These are phyloP conservation scores for Ectemnius continuus DNA, from an alignment of 2,888 invertebrate species.

Conservation along the genomic window DNA sequence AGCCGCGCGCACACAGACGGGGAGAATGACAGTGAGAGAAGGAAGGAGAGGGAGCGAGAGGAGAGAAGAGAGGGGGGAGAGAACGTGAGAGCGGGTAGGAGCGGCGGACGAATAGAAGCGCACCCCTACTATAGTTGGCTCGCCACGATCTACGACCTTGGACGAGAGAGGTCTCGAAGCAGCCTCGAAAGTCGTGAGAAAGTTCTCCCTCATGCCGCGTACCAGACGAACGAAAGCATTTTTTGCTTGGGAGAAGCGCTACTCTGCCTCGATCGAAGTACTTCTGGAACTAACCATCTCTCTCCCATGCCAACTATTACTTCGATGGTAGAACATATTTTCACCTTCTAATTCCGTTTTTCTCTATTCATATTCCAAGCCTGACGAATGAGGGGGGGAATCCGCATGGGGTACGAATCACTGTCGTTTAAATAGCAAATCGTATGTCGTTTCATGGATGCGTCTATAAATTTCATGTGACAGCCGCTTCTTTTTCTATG, in stretches of 20 bases:
- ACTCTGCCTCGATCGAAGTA: not conserved
- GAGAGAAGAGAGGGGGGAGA: too few species aligned
- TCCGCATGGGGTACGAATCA: too few species aligned
- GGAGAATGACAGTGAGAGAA: too few species aligned
- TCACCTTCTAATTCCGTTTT: not conserved
- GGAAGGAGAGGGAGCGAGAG: too few species aligned
- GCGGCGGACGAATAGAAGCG: not conserved
- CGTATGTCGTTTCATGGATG: too few species aligned
- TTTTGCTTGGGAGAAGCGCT: not conserved
- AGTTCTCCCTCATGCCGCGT: slow-evolving; percentile 14
- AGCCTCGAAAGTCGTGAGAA: slow-evolving; percentile 32
- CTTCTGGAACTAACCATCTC: not conserved
- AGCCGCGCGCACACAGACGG: slow-evolving; percentile 22
- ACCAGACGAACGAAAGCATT: slow-evolving; percentile 1
- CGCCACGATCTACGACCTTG: slow-evolving; percentile 70
- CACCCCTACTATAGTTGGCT: slow-evolving; percentile 27
- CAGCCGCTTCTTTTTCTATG: too few species aligned
- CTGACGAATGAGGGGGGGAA: too few species aligned
- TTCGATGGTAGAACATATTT: not conserved
- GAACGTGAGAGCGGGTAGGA: not conserved
- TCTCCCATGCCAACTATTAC: not conserved
- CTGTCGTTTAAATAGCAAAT: too few species aligned
- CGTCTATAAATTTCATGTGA: too few species aligned
- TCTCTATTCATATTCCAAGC: too few species aligned
- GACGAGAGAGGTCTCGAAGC: slow-evolving; percentile 59